Percentiles rank a stretch among this genome's conserved stretches.
These are phyloP conservation scores for Darwinula stevensoni DNA, from an alignment of 2,888 invertebrate genomes.

Conservation along the genomic window DNA sequence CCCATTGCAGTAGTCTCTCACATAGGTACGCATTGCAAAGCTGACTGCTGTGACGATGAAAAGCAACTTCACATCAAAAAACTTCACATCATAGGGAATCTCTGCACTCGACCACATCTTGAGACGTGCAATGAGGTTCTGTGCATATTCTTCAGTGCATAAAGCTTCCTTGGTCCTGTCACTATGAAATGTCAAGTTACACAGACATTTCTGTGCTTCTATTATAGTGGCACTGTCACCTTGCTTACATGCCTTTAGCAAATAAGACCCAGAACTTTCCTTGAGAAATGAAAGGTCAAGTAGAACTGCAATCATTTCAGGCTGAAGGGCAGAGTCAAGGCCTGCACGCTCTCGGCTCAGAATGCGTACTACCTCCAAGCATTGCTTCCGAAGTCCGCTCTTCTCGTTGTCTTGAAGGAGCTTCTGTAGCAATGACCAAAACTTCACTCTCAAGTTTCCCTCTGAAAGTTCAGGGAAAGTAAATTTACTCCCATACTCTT, in stretches of 20 bases:
- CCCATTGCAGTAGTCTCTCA: neutral
- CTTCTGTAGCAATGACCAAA: too few relatives aligned
- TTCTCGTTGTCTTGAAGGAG: too few relatives aligned
- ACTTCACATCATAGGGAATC: slow-evolving; percentile 36
- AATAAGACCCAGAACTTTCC: too few relatives aligned
- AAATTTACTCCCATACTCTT: too few relatives aligned
- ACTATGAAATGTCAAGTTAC: slow-evolving; percentile 59
- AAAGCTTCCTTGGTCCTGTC: slow-evolving; percentile 24
- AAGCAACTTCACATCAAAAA: slow-evolving; percentile 58
- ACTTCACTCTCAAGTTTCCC: too few relatives aligned
- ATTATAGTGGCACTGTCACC: slow-evolving; percentile 21
- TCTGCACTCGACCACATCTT: slow-evolving; percentile 31
- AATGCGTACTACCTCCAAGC: too few relatives aligned
- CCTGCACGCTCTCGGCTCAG: neutral
- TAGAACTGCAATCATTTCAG: neutral
- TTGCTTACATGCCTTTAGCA: neutral
- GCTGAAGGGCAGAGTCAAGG: too few relatives aligned
- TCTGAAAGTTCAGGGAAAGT: too few relatives aligned
- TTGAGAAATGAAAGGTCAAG: too few relatives aligned
- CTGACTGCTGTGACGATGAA: slow-evolving; percentile 65
- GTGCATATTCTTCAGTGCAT: slow-evolving; percentile 20
- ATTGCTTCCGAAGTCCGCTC: too few relatives aligned
- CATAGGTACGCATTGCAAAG: slow-evolving; percentile 22
- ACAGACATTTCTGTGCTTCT: slow-evolving; percentile 61
- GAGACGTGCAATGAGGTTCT: slow-evolving; percentile 30